Evolutionary conservation across 2,113 vertebrate species (phyloP), one percentile per base, ranked within the genome.

Genomic region (Agapornis roseicollis): DNA sequence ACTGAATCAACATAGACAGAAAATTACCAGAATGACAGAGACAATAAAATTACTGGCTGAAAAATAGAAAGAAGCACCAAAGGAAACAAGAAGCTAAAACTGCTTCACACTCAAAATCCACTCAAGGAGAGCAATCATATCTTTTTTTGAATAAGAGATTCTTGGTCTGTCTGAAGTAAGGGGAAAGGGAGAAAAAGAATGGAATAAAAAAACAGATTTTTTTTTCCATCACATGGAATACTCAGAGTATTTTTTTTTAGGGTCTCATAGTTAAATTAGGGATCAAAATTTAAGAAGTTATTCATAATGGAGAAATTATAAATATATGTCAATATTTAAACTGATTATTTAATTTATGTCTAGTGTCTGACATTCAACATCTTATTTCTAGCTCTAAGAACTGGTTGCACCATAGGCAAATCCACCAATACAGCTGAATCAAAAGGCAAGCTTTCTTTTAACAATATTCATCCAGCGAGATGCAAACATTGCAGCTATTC

Each of bases 101-200:
- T 39, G 24, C 56, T 9, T 80, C 41, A 76, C 4, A 65, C 1
- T 2, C 8, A 65, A 29, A 94, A 87, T 39, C 50, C 19, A 84
- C 29, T n/a, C 47, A 63, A 78, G 41, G 29, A 69, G 28, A 70
- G 4, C 31, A 79, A 33, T 2, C 1, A 5, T 83, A n/a, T 44
- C 25, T 64, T 91, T 63, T 53, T 53, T 68, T 85, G 25, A 88
- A 78, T 17, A 37, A 50, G 23, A 4, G 12, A 25, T 72, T 72
- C 25, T 6, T 69, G 19, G 8, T 80, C 31, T 69, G 10, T 17
- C 39, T 72, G n/a, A 88, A 71, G n/a, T n/a, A 56, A 55, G 9
- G 2, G 2, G 3, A 55, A 78, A 24, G 8, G 4, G 2, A 14
- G 2, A n/a, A 3, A 27, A 72, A 13, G 5, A 78, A 41, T 35